Evolutionary conservation across 2,113 vertebrate species (phyloP), one percentile per base, ranked within the genome.

Genomic region (Acrocephalus arundinaceus): DNA sequence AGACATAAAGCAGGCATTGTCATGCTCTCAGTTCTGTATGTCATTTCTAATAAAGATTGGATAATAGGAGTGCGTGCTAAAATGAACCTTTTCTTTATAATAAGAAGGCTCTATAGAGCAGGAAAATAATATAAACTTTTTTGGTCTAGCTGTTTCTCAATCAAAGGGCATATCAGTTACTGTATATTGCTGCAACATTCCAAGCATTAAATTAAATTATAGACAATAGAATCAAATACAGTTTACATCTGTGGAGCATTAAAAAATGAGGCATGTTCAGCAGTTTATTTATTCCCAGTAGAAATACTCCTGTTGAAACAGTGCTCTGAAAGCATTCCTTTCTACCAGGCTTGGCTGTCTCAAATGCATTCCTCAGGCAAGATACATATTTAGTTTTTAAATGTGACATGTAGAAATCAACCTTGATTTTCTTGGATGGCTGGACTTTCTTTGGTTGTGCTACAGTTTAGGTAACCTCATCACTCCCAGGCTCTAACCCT

Each of bases 191-290:
- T 90, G 67, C 73, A 80, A 80, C 78, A 94, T 95, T 96, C 87
- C 89, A 86, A 90, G 79, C 89, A 91, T 94, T 94, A 96, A 96
- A 97, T 96, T 96, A 71, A 95, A 97, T 97, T 97, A 96, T 8
- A 75, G 72, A 87, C 90, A 96, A 95, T 87, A 90, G 91, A 93
- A 93, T 90, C 75, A 90, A 97, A 73, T 80, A 57, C 15, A 78
- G 58, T 94, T 95, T 96, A 70, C 94, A 93, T 94, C 94, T 96
- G 93, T 86, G 78, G 61, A 73, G 10, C 61, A 94, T 96, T 93
- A 94, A 92, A 94, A 94, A 89, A 83, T 75, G 89, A 92, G 81
- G 68, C 65, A 87, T 1, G 3, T 93, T 88, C 79, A 83, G 85
- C 71, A 67, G 81, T 92, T 78, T 95, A 92, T 95, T 95, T 91